Evolutionary conservation across 2,888 invertebrate species (phyloP), one percentile per base, ranked within the genome.

Genomic region (Phaonia tiefii): DNA sequence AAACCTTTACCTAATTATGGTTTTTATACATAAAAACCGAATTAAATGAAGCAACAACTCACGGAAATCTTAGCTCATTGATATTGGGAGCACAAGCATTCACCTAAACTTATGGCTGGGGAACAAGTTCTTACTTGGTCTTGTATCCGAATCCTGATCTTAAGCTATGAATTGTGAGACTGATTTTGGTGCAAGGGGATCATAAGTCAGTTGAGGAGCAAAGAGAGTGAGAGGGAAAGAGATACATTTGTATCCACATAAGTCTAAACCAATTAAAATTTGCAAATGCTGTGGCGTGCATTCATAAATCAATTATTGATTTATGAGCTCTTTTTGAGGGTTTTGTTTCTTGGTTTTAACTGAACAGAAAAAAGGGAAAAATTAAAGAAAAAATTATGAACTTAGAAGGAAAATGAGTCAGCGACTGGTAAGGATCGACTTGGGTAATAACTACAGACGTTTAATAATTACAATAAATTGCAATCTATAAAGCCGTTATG

Each of bases 241-340:
- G 63, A 63, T 63, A 63, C 63, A 63, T 63, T 46, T 80, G 49
- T 78, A 75, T 81, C 78, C 75, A 72, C 81, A 78, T 75, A 81
- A 81, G 81, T 81, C 81, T 78, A 81, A 81, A 81, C 81, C 81
- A 81, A 81, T 81, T 81, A 81, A 81, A 81, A 81, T 81, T 81
- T 81, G 81, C 81, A 81, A 81, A 81, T 81, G 81, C 81, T 81
- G 42, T 63, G 81, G 81, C 81, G 81, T 83, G 84, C 83, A 83
- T 82, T 84, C 85, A 84, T 85, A 85, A 85, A 85, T 85, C 85
- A 85, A 85, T 85, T 76, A 85, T 85, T 85, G 85, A 84, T 85
- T 85, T 85, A 85, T 85, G 85, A 83, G 82, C 69, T 69, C 31
- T 75, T 81, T 75, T 63, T 56, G 71, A 31, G 51, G 39, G 26